Conservation (phyloP, 1,140 invertebrate species). For the Hestina assimilis region DNA sequence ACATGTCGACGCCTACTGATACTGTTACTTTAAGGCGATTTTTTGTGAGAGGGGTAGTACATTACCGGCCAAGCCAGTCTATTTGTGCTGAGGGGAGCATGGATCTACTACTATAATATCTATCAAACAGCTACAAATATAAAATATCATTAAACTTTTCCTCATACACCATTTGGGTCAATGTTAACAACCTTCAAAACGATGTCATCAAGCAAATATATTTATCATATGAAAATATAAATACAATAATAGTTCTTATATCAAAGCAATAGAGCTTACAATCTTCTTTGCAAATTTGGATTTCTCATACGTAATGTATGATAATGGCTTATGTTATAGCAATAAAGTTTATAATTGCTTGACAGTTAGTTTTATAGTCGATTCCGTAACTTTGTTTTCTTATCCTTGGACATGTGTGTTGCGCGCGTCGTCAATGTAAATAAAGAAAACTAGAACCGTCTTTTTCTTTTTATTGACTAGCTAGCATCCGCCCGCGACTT, state of each 20-base stretch:
- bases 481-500: too few species aligned
- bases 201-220: constrained; percentile 27
- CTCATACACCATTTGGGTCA: constrained; percentile 19
- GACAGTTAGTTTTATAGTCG: background rate
- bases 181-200: constrained; percentile 25
- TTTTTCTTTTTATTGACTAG: too few species aligned
- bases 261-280: background rate
- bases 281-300: background rate
- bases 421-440: too few species aligned
- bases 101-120: too few species aligned
- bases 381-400: background rate
- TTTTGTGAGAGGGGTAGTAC: too few species aligned
- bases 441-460: too few species aligned
- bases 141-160: background rate
- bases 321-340: background rate
- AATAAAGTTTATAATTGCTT: background rate
- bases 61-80: too few species aligned
- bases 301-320: background rate
- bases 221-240: background rate
- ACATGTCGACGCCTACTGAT: too few species aligned
- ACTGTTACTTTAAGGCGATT: too few species aligned
- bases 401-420: background rate
- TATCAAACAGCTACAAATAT: background rate
- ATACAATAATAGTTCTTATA: background rate
- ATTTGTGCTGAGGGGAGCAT: too few species aligned